These are phyloP conservation scores for Furcula furcula DNA, from an alignment of 2,888 invertebrate genomes.

Conservation along the genomic window DNA sequence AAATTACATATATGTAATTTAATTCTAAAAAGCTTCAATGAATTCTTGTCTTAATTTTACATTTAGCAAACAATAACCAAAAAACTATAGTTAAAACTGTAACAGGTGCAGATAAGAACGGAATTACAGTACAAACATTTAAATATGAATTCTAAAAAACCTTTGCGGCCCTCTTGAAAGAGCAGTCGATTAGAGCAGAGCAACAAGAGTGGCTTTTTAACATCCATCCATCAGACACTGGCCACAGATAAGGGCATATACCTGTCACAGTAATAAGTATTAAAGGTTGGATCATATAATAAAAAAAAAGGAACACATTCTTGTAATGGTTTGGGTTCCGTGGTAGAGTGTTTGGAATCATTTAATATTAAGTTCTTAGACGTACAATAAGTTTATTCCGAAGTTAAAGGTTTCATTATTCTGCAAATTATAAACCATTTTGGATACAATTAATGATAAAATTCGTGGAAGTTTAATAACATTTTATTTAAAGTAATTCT, in stretches of 20 bases:
- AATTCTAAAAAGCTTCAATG: too few species aligned
- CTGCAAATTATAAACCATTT: too few species aligned
- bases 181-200: slow-evolving; percentile 56
- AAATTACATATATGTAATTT: too few species aligned
- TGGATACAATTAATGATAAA: too few species aligned
- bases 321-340: slow-evolving; percentile 40
- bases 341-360: slow-evolving; percentile 5
- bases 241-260: slow-evolving; percentile 62
- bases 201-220: slow-evolving; percentile 60
- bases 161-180: slow-evolving; percentile 53
- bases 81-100: slow-evolving; percentile 17
- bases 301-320: slow-evolving; percentile 33
- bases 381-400: background rate
- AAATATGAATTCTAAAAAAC: slow-evolving; percentile 45
- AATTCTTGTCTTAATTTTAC: too few species aligned
- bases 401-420: too few species aligned
- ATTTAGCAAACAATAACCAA: slow-evolving; percentile 11
- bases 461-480: too few species aligned
- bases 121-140: slow-evolving; percentile 33
- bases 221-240: slow-evolving; percentile 70
- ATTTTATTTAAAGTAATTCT: too few species aligned
- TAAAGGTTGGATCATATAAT: slow-evolving; percentile 53
- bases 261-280: slow-evolving; percentile 72
- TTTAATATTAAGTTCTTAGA: background rate
- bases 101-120: slow-evolving; percentile 29